phyloP scores from a whole-genome alignment of 2,888 invertebrate genomes.

The Pardosa pseudoannulata region DNA sequence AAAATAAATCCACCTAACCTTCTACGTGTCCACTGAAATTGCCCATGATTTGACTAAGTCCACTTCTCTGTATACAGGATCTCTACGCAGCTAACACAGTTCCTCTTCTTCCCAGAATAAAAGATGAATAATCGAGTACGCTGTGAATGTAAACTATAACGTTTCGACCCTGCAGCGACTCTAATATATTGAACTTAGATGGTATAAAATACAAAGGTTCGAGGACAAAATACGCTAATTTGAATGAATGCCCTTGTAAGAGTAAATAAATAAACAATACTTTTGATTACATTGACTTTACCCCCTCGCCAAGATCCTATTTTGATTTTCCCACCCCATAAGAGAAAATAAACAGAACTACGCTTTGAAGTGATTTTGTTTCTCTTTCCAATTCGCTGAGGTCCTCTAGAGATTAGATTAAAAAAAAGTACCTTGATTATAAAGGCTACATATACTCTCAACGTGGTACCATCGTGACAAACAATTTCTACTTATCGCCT shows the following conservation, averaged over 20 bases:
- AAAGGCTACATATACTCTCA: neutral
- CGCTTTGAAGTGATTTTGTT: constrained; percentile 43
- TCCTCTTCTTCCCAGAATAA: neutral
- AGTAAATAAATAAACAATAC: constrained; percentile 59
- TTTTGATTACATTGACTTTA: constrained; percentile 25
- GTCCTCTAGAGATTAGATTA: constrained; percentile 50
- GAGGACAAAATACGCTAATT: constrained; percentile 55
- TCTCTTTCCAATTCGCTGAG: constrained; percentile 37
- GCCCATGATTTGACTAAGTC: constrained; percentile 31
- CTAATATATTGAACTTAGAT: constrained; percentile 4
- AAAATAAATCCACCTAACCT: constrained; percentile 31
- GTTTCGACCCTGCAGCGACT: neutral
- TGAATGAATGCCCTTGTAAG: constrained; percentile 46
- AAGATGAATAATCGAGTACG: neutral
- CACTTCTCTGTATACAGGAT: neutral
- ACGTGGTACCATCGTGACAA: neutral
- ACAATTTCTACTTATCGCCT: neutral
- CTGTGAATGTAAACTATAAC: neutral
- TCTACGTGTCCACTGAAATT: constrained; percentile 56
- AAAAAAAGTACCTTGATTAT: constrained; percentile 30
- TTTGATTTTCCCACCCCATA: constrained; percentile 35
- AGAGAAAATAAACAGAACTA: constrained; percentile 32
- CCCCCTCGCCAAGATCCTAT: constrained; percentile 31
- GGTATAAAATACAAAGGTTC: constrained; percentile 65
- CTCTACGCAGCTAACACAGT: neutral